phyloP scores from a whole-genome alignment of 2,797 vertebrate species.

The Arctocebus calabarensis region DNA sequence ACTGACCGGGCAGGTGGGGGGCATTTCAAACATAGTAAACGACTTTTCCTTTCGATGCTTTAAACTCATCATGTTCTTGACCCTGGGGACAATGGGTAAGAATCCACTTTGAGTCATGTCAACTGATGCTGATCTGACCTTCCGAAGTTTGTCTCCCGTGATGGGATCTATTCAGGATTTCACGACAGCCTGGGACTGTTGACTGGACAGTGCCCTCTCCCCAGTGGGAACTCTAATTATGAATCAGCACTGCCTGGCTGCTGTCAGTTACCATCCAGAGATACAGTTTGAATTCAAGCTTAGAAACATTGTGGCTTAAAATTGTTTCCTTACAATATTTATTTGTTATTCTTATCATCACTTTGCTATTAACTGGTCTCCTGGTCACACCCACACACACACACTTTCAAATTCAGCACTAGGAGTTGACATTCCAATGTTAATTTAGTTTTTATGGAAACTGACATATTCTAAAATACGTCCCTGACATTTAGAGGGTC shows the following conservation, averaged over 20 bases:
- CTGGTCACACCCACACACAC: neutral
- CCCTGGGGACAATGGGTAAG: neutral
- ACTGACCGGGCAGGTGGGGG: neutral
- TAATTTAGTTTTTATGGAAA: conserved; percentile 32
- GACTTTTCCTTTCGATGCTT: neutral
- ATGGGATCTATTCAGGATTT: neutral
- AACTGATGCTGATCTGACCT: neutral
- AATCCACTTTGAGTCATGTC: conserved; percentile 30
- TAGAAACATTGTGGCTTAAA: conserved; percentile 18
- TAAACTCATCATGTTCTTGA: conserved; percentile 1
- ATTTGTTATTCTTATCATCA: neutral
- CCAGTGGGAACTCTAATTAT: neutral
- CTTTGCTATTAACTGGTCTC: conserved; percentile 6
- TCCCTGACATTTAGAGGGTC: neutral
- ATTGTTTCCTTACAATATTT: conserved; percentile 2
- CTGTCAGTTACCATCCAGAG: neutral
- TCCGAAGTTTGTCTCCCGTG: neutral
- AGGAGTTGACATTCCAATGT: neutral
- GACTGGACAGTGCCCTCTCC: neutral
- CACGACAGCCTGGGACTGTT: neutral
- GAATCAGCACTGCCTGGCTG: neutral
- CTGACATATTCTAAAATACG: neutral
- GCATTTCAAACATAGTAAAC: conserved; percentile 7
- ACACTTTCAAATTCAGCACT: neutral
- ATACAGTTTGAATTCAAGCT: conserved; percentile 18